Base-by-base conservation (phyloP, 2,888 invertebrate genomes). In the Leptogaster cylindrica region DNA sequence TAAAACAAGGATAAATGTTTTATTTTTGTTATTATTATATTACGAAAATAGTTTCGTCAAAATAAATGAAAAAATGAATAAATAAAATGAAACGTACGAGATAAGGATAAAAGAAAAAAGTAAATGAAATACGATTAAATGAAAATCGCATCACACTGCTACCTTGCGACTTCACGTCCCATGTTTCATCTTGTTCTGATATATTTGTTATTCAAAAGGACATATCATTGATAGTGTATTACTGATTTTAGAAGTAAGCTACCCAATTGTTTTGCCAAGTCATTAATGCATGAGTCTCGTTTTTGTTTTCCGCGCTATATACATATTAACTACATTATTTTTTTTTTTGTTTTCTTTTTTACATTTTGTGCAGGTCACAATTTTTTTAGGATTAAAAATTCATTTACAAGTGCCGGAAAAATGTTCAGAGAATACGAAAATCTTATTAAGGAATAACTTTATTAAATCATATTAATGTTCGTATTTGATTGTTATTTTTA, bases 131-230 rank as follows among this genome's bases (percentile, higher is more conserved):
- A 55, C 16, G 18, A 55, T 18, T 33, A 14, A 33, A 55, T 25
- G 44, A n/a, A 27, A 61, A 61, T 61, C 61, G 61, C 61, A 61
- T 61, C 61, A 61, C 61, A 61, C 44, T 61, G 61, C 61, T 61
- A 61, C 4, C 44, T 41, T 61, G 61, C 61, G 61, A 44, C 61
- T 61, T 61, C 44, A 61, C 44, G 61, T 61, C 61, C 61, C 61
- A 61, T 39, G 12, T 36, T 44, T 44, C 25, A 61, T 61, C 44
- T 61, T 61, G 61, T 61, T 61, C 61, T 61, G 61, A 61, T 61
- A 44, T 61, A 61, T 12, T 14, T 12, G 25, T 4, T 28, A 44
- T 44, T 61, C 16, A 20, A 61, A 61, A 44, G 44, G 28, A 61
- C 61, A 61, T 61, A 61, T 61, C 61, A 61, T 61, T 61, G 25